Conservation (phyloP, 2,797 vertebrate species). For the Pachyuromys duprasi region DNA sequence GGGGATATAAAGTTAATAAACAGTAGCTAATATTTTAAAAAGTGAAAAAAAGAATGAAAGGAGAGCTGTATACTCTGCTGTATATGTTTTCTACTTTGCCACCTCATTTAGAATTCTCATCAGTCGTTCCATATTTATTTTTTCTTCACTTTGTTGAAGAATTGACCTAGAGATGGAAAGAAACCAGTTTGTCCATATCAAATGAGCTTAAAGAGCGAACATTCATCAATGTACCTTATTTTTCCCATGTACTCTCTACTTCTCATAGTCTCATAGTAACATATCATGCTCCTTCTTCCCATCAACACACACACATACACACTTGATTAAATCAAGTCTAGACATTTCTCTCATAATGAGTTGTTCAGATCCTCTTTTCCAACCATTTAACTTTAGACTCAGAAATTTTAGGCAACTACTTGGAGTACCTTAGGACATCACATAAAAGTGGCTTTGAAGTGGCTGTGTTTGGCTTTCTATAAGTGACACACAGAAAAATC, state of each 20-base stretch:
- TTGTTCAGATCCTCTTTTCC: not conserved
- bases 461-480: not conserved
- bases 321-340: not conserved
- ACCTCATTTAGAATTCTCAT: slow-evolving; percentile 11
- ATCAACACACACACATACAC: not conserved
- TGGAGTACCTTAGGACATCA: not conserved
- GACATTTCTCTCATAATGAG: not conserved
- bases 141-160: slow-evolving; percentile 15
- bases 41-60: slow-evolving; percentile 30
- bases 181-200: not conserved
- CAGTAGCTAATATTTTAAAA: too few relatives aligned
- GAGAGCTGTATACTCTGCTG: not conserved
- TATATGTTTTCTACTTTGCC: slow-evolving; percentile 20
- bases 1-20: too few relatives aligned
- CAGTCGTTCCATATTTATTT: slow-evolving; percentile 28
- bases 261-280: not conserved
- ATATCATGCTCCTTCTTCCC: not conserved
- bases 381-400: not conserved
- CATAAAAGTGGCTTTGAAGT: not conserved
- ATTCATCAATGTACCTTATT: not conserved
- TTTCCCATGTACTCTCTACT: not conserved
- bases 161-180: not conserved
- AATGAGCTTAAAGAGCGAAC: slow-evolving; percentile 8
- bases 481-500: not conserved
- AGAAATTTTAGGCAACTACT: slow-evolving; percentile 8